Conservation (phyloP, 2,888 invertebrate genomes). For the Idaea biselata region DNA sequence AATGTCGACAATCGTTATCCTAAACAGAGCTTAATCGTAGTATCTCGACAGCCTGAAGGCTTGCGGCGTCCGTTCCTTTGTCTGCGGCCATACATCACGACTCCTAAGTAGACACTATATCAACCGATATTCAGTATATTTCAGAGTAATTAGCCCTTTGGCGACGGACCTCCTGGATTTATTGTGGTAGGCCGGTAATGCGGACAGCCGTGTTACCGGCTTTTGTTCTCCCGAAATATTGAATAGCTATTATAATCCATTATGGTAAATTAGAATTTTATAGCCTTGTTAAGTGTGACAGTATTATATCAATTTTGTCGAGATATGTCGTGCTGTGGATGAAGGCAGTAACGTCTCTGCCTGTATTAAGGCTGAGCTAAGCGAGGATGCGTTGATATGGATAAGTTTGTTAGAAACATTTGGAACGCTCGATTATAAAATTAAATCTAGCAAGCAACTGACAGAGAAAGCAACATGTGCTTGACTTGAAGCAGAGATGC, state of each 20-base stretch:
- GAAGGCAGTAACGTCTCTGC: neutral
- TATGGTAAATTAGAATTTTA: slow-evolving; percentile 19
- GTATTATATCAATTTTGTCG: neutral
- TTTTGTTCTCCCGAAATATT: slow-evolving; percentile 67
- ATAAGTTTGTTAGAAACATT: no score
- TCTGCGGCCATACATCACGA: slow-evolving; percentile 73
- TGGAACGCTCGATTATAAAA: no score
- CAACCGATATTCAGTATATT: slow-evolving; percentile 64
- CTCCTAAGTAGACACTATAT: slow-evolving; percentile 79
- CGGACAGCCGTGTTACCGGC: slow-evolving; percentile 75
- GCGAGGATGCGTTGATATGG: no score
- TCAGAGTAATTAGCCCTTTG: slow-evolving; percentile 76
- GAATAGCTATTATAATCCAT: slow-evolving; percentile 29
- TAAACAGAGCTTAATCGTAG: slow-evolving; percentile 72
- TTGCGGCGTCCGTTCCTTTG: slow-evolving; percentile 75
- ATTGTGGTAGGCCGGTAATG: slow-evolving; percentile 76
- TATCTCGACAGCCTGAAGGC: slow-evolving; percentile 52
- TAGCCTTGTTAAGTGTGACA: neutral
- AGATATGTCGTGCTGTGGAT: slow-evolving; percentile 24
- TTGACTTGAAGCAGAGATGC: no score
- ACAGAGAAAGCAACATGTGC: no score
- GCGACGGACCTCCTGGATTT: slow-evolving; percentile 78
- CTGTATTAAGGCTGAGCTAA: neutral
- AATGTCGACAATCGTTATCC: slow-evolving; percentile 66
- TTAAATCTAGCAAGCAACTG: no score